Evolutionary conservation across 1,140 invertebrate species (phyloP).

Genomic region (Saccostrea cuccullata): DNA sequence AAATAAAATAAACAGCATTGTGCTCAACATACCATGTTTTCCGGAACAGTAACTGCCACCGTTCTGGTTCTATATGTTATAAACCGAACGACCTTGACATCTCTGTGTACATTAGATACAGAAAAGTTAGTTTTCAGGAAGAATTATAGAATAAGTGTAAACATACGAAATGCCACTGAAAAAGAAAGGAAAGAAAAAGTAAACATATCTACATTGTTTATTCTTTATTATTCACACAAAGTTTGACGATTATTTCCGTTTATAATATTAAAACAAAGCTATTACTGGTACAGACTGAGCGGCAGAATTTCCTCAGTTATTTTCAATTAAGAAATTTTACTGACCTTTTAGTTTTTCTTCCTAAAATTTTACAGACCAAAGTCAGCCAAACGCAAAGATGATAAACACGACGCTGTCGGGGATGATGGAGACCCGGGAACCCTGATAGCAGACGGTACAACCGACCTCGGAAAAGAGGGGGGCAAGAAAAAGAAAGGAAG

Average conservation of each 20-base stretch:
- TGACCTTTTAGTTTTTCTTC: neutral
- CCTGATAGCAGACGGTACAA: conserved; percentile 46
- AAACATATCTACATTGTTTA: neutral
- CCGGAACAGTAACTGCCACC: no score
- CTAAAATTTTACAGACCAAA: neutral
- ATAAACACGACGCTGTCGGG: conserved; percentile 20
- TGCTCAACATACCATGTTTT: no score
- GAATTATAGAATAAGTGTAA: neutral
- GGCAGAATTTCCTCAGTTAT: neutral
- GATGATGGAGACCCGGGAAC: conserved; percentile 44
- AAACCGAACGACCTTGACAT: neutral
- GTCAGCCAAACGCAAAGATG: conserved; percentile 5
- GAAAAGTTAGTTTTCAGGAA: neutral
- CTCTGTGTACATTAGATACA: conserved; percentile 25
- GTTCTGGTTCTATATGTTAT: no score
- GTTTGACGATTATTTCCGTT: neutral
- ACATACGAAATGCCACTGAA: neutral
- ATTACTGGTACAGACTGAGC: neutral
- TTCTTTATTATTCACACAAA: neutral
- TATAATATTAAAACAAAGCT: neutral
- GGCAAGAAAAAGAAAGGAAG: conserved; percentile 63
- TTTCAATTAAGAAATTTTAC: neutral
- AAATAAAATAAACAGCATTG: no score
- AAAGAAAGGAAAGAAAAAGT: conserved; percentile 36
- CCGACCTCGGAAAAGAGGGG: conserved; percentile 44